These are phyloP conservation scores for Euplexia lucipara DNA, from an alignment of 2,888 invertebrate genomes.

Conservation along the genomic window DNA sequence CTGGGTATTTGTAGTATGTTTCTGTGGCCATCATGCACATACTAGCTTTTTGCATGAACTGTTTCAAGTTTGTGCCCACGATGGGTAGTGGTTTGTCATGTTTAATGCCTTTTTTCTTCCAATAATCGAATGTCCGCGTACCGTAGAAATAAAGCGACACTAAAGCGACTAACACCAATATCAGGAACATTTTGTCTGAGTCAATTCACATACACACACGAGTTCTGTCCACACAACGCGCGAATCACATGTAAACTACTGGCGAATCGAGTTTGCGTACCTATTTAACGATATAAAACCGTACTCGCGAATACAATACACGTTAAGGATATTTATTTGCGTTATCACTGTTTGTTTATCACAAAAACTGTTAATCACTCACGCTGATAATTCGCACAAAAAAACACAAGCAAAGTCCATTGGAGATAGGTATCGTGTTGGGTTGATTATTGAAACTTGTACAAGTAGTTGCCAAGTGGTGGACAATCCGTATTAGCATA, in stretches of 20 bases:
- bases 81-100: constrained; percentile 80
- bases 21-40: constrained; percentile 81
- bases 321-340: neutral
- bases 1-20: constrained; percentile 78
- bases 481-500: neutral
- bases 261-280: constrained; percentile 3
- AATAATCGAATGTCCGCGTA: constrained; percentile 78
- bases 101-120: constrained; percentile 81
- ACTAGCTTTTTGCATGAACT: constrained; percentile 78
- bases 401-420: neutral
- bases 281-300: constrained; percentile 34
- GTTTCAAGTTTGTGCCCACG: constrained; percentile 78
- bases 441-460: neutral
- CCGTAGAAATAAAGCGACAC: constrained; percentile 77
- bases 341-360: constrained; percentile 44
- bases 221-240: constrained; percentile 22
- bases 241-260: constrained; percentile 40
- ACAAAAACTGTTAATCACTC: constrained; percentile 18
- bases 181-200: constrained; percentile 67
- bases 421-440: neutral
- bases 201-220: constrained; percentile 32
- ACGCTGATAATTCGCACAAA: constrained; percentile 17
- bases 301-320: neutral
- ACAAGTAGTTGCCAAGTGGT: neutral
- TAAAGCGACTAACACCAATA: constrained; percentile 67